These are phyloP conservation scores for Eupithecia abbreviata DNA, from an alignment of 2,888 invertebrate species.

Conservation along the genomic window DNA sequence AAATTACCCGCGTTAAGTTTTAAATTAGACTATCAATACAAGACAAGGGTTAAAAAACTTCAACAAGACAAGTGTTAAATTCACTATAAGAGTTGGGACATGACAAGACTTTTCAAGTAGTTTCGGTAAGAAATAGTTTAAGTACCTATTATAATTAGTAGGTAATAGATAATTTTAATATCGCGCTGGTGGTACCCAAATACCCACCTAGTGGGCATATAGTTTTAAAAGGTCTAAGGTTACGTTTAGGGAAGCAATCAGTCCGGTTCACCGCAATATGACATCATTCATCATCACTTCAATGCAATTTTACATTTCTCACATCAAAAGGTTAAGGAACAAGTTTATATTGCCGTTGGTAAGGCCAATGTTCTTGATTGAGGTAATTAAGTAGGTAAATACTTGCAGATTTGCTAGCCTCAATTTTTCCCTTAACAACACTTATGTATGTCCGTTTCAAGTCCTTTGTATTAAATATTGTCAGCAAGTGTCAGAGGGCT, in stretches of 20 bases:
- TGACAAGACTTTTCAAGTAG: not conserved
- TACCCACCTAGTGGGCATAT: not conserved
- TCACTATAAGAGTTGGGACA: not conserved
- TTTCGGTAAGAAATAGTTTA: not conserved
- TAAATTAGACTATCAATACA: not conserved
- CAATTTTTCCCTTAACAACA: constrained; percentile 22
- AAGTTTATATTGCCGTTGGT: constrained; percentile 30
- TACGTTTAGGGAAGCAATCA: constrained; percentile 26
- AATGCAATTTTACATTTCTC: constrained; percentile 35
- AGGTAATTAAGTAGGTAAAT: constrained; percentile 40
- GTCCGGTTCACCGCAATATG: constrained; percentile 31
- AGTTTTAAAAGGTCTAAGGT: not conserved
- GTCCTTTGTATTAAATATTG: not conserved
- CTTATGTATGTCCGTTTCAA: not conserved
- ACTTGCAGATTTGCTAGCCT: constrained; percentile 33
- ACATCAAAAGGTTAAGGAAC: constrained; percentile 40
- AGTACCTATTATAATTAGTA: not conserved
- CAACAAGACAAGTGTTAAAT: not conserved
- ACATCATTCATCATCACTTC: constrained; percentile 37
- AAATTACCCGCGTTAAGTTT: not conserved
- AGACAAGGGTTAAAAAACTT: not conserved
- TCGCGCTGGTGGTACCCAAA: not conserved
- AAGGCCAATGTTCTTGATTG: constrained; percentile 36
- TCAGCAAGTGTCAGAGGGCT: not conserved
- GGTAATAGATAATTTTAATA: not conserved